Evolutionary conservation across 2,888 invertebrate species (phyloP), one percentile per base, ranked within the genome.

Genomic region (Drosophila pullipes): DNA sequence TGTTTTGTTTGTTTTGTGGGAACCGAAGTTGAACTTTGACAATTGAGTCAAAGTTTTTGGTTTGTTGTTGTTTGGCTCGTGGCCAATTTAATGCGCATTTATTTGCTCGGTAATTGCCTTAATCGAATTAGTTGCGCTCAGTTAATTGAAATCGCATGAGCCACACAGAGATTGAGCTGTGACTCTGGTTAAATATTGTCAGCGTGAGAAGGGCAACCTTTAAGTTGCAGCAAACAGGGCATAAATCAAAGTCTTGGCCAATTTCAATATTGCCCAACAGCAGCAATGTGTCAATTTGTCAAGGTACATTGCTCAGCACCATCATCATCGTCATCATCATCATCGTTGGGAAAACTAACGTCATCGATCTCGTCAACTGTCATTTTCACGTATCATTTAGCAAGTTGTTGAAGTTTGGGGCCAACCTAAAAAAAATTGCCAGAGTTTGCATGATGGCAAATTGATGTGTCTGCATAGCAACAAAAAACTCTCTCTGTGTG

Each of bases 341-440:
- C 71, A 62, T 52, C 59, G 64, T 60, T 64, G 62, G 65, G 76
- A 83, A 88, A 85, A 90, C 87, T 89, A 91, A 87, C 91, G 90
- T 93, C 92, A 93, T 93, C 93, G 92, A 93, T 93, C 92, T 93
- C 90, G 91, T 91, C 89, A 89, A 86, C 90, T 92, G 92, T 92
- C 92, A 92, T 92, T 93, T 93, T 93, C 91, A 92, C 92, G 92
- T 92, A 92, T 92, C 93, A 93, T 93, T 93, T 91, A 85, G 85
- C 88, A 91, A 88, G 83, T 89, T 85, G 86, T 72, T 82, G 74
- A 83, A 80, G 79, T 81, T 85, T 70, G 76, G 69, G 66, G 59
- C 50, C 69, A 78, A 57, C 76, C 55, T 35, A 68, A 61, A 69
- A 59, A 69, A 73, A 73, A 74, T 69, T 59, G 62, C 63, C 76